A percentile compares a stretch with the other conserved stretches of the same genome.
Evolutionary conservation across 2,888 invertebrate species (phyloP).

Genomic region (Xestia rhomboidea): DNA sequence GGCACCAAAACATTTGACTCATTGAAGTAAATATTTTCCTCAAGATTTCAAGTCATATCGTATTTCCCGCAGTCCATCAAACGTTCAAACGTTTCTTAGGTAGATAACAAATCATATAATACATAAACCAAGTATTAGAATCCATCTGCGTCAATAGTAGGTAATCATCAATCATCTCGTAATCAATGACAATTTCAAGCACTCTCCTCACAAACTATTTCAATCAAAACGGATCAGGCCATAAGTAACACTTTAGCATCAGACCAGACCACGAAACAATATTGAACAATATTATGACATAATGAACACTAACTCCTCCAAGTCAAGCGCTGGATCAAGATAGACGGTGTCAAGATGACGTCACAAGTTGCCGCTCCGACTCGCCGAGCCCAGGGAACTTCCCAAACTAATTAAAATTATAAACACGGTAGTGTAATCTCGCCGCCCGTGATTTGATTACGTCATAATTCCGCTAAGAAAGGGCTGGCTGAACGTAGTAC

Average conservation of each 20-base stretch:
- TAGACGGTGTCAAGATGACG: conserved; percentile 54
- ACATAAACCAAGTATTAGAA: background rate
- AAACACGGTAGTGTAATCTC: conserved; percentile 73
- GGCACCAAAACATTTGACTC: background rate
- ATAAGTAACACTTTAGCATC: background rate
- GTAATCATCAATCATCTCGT: background rate
- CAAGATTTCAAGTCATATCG: background rate
- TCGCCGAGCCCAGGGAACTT: conserved; percentile 55
- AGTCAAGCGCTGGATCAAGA: conserved; percentile 62
- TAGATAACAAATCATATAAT: background rate
- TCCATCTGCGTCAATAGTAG: background rate
- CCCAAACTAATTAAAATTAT: conserved; percentile 76
- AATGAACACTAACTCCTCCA: conserved; percentile 52
- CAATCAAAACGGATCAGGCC: background rate
- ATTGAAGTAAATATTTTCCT: background rate
- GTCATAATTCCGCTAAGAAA: conserved; percentile 71
- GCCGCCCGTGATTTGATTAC: conserved; percentile 65
- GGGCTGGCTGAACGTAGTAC: conserved; percentile 54
- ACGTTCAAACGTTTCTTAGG: background rate
- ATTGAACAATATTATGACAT: conserved; percentile 24
- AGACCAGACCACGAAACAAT: background rate
- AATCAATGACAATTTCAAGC: background rate
- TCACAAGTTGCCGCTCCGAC: conserved; percentile 48
- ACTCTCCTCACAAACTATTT: background rate
- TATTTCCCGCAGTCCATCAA: background rate